These are phyloP conservation scores for Elmis aenea DNA, from an alignment of 2,888 invertebrate genomes.

Conservation along the genomic window DNA sequence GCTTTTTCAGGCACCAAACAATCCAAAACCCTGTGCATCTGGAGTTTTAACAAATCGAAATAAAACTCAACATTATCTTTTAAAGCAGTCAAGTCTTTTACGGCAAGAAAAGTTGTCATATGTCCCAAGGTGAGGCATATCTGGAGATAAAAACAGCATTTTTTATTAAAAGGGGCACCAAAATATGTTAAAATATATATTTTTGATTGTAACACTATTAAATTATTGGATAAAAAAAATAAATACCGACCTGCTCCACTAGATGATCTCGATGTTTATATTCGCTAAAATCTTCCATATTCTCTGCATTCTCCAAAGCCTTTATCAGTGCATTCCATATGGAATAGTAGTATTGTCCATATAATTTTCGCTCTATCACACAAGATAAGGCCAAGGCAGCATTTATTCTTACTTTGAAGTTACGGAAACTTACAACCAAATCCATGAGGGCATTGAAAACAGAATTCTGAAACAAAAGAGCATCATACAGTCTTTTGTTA, in stretches of 20 bases:
- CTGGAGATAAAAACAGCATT: constrained; percentile 43
- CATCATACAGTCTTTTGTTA: constrained; percentile 43
- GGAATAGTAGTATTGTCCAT: constrained; percentile 55
- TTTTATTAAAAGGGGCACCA: constrained; percentile 11
- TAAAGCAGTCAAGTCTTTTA: constrained; percentile 56
- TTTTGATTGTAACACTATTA: no score
- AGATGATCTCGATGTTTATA: constrained; percentile 81
- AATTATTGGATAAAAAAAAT: no score
- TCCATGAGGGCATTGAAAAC: constrained; percentile 63
- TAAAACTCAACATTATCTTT: constrained; percentile 51
- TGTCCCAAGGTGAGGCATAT: constrained; percentile 72
- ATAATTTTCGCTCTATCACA: constrained; percentile 56
- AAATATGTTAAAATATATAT: no score
- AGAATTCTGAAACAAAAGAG: no score
- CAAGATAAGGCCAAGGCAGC: constrained; percentile 72
- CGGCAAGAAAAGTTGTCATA: constrained; percentile 55
- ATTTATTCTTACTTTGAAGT: constrained; percentile 87
- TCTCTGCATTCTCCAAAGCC: constrained; percentile 72
- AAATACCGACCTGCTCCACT: constrained; percentile 65
- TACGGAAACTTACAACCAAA: constrained; percentile 67
- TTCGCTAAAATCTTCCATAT: constrained; percentile 76
- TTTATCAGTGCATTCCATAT: constrained; percentile 69
- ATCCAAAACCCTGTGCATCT: constrained; percentile 42
- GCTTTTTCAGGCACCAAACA: constrained; percentile 46
- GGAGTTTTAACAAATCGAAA: constrained; percentile 39